Conservation (phyloP, 2,113 vertebrate species). For the Brevimyrus niger region DNA sequence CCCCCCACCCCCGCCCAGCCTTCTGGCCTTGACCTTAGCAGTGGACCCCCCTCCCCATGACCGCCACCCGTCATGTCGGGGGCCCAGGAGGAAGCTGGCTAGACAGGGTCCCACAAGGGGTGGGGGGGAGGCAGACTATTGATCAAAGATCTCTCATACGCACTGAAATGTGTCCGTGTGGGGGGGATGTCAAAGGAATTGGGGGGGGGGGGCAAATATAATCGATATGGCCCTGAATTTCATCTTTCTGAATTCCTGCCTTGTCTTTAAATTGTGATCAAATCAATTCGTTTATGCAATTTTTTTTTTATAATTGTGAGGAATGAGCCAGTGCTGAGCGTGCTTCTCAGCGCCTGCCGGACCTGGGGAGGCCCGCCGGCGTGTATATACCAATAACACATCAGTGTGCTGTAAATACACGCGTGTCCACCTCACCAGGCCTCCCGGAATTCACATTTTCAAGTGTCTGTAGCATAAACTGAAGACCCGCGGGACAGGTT, state of each 20-base stretch:
- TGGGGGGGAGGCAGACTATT: background rate
- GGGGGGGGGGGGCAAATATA: background rate
- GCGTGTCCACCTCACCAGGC: background rate
- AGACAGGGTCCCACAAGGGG: conserved; percentile 1
- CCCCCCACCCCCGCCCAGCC: background rate
- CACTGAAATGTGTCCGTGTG: background rate
- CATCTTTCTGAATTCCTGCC: background rate
- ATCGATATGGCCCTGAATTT: background rate
- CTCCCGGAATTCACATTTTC: background rate
- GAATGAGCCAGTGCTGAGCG: background rate
- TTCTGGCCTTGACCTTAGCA: conserved; percentile 13
- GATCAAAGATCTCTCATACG: background rate
- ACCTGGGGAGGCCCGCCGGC: background rate
- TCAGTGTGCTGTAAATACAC: conserved; percentile 1
- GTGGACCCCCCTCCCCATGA: background rate
- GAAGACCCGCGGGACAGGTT: background rate
- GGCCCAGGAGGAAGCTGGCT: conserved; percentile 2
- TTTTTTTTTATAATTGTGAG: background rate
- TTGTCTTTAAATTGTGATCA: background rate
- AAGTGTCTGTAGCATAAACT: background rate
- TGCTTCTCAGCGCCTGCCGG: background rate
- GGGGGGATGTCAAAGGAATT: background rate
- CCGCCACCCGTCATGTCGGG: background rate
- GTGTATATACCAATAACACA: background rate
- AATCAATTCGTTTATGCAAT: background rate